Evolutionary conservation across 2,888 invertebrate genomes (phyloP), one percentile per base, ranked within the genome.

Genomic region (Empis stercorea): DNA sequence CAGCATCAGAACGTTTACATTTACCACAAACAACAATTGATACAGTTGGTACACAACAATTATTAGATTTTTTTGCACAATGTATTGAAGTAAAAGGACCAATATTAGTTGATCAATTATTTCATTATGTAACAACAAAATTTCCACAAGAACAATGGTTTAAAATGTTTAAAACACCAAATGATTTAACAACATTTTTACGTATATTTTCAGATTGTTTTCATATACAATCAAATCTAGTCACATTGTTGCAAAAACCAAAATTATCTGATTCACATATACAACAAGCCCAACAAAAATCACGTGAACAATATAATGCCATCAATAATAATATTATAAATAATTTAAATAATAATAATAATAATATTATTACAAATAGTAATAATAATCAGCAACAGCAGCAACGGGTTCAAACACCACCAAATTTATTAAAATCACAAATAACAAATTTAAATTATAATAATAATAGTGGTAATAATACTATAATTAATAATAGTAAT

Each of bases 141-240:
- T 85, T 84, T 59, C 80, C 83, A 7, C 80, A 82, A 61, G 83
- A 84, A 53, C 78, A 80, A 55, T 88, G 87, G 84, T 78, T 83
- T 59, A 83, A 82, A 60, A 83, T 93, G 72, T 93, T 94, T 61
- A 92, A 92, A 64, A 92, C 88, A 4, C 83, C 89, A 0, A 84
- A 84, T 48, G 94, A 95, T 70, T 73, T 95, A 55, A 81, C 84
- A 44, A 91, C 92, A 43, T 94, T 95, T 65, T 73, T 95, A 46
- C 85, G 89, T 66, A 80, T 95, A 71, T 92, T 94, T 65, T 86
- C 92, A n/a, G 88, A 93, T 66, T 82, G 88, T 59, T 94, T 94
- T 71, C 87, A 89, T 65, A 89, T 95, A 52, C 92, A 94, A 65
- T 80, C 89, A 46, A 93, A 94, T 73, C 78, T 92, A 68, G 89